phyloP scores from a whole-genome alignment of 2,797 vertebrate species.

The Vultur gryphus region DNA sequence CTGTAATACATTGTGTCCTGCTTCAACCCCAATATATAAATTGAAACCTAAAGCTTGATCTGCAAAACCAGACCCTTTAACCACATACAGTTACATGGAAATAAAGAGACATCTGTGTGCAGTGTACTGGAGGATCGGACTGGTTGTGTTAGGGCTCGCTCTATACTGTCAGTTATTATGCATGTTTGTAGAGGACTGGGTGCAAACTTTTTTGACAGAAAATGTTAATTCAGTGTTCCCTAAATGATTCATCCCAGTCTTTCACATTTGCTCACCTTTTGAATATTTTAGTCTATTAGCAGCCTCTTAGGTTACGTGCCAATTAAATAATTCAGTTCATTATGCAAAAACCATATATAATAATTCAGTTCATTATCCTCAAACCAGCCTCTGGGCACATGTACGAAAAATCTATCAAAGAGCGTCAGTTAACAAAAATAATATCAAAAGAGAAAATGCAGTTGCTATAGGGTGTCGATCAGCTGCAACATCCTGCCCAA shows the following conservation, averaged over 20 bases:
- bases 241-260: not conserved
- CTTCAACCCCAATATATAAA: not conserved
- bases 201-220: not conserved
- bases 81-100: not conserved
- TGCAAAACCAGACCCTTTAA: not conserved
- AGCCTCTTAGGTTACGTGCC: not conserved
- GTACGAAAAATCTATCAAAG: not conserved
- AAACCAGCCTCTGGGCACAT: not conserved
- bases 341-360: not conserved
- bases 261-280: not conserved
- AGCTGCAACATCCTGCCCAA: not conserved
- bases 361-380: not conserved
- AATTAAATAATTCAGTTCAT: conserved; percentile 19
- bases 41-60: not conserved
- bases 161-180: not conserved
- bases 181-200: not conserved
- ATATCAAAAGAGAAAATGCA: not conserved
- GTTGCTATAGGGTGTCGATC: not conserved
- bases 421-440: not conserved
- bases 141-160: not conserved
- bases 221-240: not conserved
- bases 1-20: not conserved
- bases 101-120: not conserved
- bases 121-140: not conserved
- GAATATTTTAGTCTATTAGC: not conserved